Evolutionary conservation across 2,888 invertebrate genomes (phyloP).

Genomic region (Antheraea assamensis): DNA sequence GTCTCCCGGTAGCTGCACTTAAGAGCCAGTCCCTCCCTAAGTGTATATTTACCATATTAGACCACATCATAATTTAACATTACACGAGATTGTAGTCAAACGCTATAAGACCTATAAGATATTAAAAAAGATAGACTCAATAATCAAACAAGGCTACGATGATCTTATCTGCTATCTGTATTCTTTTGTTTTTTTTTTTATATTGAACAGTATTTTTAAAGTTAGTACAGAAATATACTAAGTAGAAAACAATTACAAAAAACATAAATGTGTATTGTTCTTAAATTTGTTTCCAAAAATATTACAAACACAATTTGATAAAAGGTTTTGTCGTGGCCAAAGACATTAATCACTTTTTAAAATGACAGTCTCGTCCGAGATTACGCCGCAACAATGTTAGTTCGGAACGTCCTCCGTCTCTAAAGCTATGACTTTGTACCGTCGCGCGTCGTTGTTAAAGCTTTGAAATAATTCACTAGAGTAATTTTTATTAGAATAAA

Average conservation of each 20-base stretch:
- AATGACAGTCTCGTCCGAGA: background rate
- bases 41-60: too few species aligned
- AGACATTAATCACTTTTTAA: slow-evolving; percentile 1
- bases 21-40: too few species aligned
- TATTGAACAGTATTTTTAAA: too few species aligned
- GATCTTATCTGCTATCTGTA: too few species aligned
- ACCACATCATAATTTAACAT: too few species aligned
- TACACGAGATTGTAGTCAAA: too few species aligned
- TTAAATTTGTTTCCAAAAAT: background rate
- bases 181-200: too few species aligned
- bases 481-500: background rate
- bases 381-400: slow-evolving; percentile 8
- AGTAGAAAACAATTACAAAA: background rate
- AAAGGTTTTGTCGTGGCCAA: background rate
- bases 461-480: background rate
- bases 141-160: too few species aligned
- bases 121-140: too few species aligned
- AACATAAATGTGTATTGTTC: background rate
- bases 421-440: background rate
- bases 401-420: background rate
- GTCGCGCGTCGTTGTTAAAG: background rate
- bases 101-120: too few species aligned
- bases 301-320: background rate
- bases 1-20: too few species aligned
- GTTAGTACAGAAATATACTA: background rate